Evolutionary conservation across 2,888 invertebrate genomes (phyloP).

Genomic region (Perdita meconis): DNA sequence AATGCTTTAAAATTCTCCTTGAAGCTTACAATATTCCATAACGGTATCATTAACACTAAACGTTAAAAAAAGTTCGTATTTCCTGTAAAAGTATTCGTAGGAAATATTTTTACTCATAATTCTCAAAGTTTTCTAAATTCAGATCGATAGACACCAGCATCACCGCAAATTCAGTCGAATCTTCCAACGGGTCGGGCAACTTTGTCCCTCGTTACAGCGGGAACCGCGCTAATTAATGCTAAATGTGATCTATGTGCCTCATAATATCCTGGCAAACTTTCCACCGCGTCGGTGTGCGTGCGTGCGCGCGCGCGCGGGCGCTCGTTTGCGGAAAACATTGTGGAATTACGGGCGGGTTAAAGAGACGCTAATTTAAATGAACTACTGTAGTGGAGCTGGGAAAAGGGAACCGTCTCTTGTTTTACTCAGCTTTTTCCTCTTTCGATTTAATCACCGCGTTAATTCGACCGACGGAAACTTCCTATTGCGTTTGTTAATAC

Average conservation of each 20-base stretch:
- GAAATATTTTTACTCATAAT: too few relatives aligned
- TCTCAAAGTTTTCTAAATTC: background rate
- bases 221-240: conserved; percentile 53
- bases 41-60: too few relatives aligned
- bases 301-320: background rate
- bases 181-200: conserved; percentile 20
- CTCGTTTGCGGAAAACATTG: conserved; percentile 44
- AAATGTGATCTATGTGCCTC: conserved; percentile 52
- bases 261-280: conserved; percentile 43
- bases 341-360: conserved; percentile 55
- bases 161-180: conserved; percentile 9
- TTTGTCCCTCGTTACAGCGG: conserved; percentile 34
- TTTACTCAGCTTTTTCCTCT: conserved; percentile 39
- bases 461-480: conserved; percentile 47
- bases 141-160: background rate
- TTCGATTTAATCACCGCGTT: conserved; percentile 56
- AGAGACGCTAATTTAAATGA: conserved; percentile 61
- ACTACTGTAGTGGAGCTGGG: conserved; percentile 46
- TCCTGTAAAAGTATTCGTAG: too few relatives aligned
- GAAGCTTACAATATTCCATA: too few relatives aligned
- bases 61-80: too few relatives aligned
- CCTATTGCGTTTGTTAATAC: conserved; percentile 43
- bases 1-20: too few relatives aligned
- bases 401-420: conserved; percentile 27
- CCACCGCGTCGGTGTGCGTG: too few relatives aligned